Percentiles rank a stretch among this genome's conserved stretches.
These are phyloP conservation scores for Colletes gigas DNA, from an alignment of 1,140 invertebrate species.

Conservation along the genomic window DNA sequence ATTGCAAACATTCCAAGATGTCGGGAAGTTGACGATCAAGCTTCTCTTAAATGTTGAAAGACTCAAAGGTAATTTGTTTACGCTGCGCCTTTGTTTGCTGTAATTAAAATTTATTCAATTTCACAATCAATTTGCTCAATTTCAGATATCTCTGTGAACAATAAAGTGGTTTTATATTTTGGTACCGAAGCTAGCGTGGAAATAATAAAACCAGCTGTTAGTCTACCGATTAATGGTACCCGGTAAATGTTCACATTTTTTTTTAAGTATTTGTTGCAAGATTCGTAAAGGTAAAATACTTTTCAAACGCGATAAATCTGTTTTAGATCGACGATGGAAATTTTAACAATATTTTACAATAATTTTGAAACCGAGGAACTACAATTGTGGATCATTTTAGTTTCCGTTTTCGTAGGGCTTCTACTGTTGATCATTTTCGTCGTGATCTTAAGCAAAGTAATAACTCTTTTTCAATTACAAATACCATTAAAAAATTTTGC, in stretches of 20 bases:
- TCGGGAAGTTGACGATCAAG: slow-evolving; percentile 57
- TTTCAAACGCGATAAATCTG: background rate
- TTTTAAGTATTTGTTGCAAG: background rate
- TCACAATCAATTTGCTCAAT: background rate
- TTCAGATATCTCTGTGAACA: slow-evolving; percentile 20
- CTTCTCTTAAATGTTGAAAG: slow-evolving; percentile 53
- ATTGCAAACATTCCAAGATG: slow-evolving; percentile 59
- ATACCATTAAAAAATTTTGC: background rate
- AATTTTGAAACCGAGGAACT: slow-evolving; percentile 54
- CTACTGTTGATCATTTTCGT: slow-evolving; percentile 69
- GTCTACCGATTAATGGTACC: background rate
- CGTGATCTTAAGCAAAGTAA: slow-evolving; percentile 69
- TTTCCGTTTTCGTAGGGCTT: slow-evolving; percentile 72
- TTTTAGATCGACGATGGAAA: slow-evolving; percentile 46
- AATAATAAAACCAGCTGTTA: slow-evolving; percentile 52
- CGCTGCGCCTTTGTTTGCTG: too few species aligned
- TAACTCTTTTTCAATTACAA: background rate
- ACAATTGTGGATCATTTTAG: slow-evolving; percentile 71
- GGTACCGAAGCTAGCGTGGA: slow-evolving; percentile 62
- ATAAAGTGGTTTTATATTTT: slow-evolving; percentile 54
- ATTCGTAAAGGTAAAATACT: background rate
- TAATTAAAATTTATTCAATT: background rate
- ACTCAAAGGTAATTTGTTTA: slow-evolving; percentile 45
- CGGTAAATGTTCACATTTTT: slow-evolving; percentile 19
- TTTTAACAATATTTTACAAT: slow-evolving; percentile 71